A percentile compares a stretch with the other conserved stretches of the same genome.
Conservation (phyloP, 92 coral and sea anemone genomes). For the Plumapathes pennacea region DNA sequence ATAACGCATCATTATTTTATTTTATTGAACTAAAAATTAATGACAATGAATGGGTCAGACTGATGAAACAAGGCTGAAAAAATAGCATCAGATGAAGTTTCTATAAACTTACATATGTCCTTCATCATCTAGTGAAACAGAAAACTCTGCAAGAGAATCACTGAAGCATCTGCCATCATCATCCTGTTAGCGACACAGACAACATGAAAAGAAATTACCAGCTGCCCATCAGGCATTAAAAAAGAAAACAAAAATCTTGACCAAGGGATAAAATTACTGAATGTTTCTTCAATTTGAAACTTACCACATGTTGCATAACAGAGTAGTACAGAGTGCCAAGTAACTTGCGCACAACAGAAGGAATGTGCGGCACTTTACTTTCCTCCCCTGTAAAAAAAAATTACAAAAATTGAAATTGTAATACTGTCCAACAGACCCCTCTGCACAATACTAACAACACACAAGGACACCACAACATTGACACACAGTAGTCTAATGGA, state of each 20-base stretch:
- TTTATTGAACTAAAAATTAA: too few relatives aligned
- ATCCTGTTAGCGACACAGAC: conserved; percentile 76
- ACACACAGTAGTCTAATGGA: too few relatives aligned
- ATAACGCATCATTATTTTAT: too few relatives aligned
- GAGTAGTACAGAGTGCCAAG: conserved; percentile 65
- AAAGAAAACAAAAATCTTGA: background rate
- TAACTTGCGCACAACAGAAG: conserved; percentile 80
- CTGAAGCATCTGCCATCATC: conserved; percentile 97
- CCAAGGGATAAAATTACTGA: background rate
- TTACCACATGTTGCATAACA: conserved; percentile 85
- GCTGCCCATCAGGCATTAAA: background rate
- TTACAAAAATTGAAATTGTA: background rate
- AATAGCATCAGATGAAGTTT: too few relatives aligned
- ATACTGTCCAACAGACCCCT: too few relatives aligned
- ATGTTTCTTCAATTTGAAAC: background rate
- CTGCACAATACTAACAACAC: too few relatives aligned
- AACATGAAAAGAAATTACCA: background rate
- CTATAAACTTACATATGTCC: too few relatives aligned
- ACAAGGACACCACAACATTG: too few relatives aligned
- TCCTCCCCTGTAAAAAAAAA: conserved; percentile 72
- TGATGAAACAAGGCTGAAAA: too few relatives aligned
- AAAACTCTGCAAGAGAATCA: conserved; percentile 74
- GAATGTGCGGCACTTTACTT: conserved; percentile 77
- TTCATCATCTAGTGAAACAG: conserved; percentile 46
- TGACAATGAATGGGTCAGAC: too few relatives aligned